Base-by-base conservation (phyloP, 1,140 invertebrate species). In the Tetranychus urticae region DNA sequence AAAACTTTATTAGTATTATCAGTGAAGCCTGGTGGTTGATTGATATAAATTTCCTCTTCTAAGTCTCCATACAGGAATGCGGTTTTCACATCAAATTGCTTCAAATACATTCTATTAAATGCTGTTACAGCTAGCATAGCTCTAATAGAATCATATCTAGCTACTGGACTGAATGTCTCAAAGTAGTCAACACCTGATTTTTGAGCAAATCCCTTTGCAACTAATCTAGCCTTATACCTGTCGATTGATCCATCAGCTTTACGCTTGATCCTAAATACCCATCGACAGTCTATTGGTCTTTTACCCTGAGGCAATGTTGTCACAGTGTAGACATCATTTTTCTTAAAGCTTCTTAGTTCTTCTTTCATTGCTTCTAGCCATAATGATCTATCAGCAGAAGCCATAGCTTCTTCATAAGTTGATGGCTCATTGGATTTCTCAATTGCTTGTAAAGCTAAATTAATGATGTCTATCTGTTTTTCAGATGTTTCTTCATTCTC, bases 1-100 rank as follows among this genome's bases (percentile, higher is more conserved):
- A 45, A 60, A 31, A 65, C 57, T 14, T 14, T 33, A 35, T 45
- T 12, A n/a, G n/a, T 2, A 33, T 33, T 36, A 12, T 54, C 33
- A 42, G 54, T 36, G 34, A 47, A 59, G 0, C 61, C 61, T 4
- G 13, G 8, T 1, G 61, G 61, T 34, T 46, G 56, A 2, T 46
- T 33, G 58, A 62, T 62, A 34, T 62, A 62, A 5, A 76, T 68
- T 13, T 62, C 59, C 37, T 62, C 61, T 2, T 62, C 42, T 8
- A 62, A 31, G 8, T 62, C 52, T 42, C 46, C 39, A 50, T 63
- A 37, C 2, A 63, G 52, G 46, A 64, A 64, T 1, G 63, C 63
- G 4, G 62, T 64, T 55, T 63, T 61, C 10, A 62, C 46, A 46
- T 62, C 61, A 54, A 62, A 52, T 6, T 56, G 54, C 7, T 3